phyloP scores from a whole-genome alignment of 1,140 invertebrate species.

The Latrodectus geometricus region DNA sequence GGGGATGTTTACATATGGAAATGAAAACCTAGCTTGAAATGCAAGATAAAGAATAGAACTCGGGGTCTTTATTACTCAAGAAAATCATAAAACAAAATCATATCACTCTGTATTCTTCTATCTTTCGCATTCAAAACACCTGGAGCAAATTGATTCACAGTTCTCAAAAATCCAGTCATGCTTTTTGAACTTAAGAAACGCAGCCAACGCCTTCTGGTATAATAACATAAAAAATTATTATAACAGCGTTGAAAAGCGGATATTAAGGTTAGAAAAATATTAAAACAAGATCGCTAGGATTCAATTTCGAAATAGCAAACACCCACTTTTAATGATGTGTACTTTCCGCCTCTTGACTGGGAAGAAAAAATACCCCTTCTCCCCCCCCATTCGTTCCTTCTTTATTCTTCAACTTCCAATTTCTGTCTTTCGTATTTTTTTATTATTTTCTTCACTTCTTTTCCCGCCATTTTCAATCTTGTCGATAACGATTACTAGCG shows the following conservation, averaged over 20 bases:
- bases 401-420: not conserved
- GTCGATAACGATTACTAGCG: slow-evolving; percentile 7
- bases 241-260: not conserved
- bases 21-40: too few species aligned
- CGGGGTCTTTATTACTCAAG: too few species aligned
- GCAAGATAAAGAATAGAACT: too few species aligned
- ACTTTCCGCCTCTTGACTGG: not conserved
- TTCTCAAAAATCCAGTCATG: not conserved
- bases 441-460: not conserved
- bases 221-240: not conserved
- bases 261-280: slow-evolving; percentile 11
- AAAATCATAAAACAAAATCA: too few species aligned
- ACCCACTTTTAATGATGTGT: slow-evolving; percentile 26
- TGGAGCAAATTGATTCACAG: not conserved
- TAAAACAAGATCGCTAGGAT: slow-evolving; percentile 13
- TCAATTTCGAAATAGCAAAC: slow-evolving; percentile 17
- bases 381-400: not conserved
- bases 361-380: not conserved
- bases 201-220: not conserved
- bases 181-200: not conserved
- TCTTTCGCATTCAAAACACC: not conserved
- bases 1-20: too few species aligned
- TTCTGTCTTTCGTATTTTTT: not conserved
- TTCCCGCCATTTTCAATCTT: not conserved
- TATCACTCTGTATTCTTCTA: too few species aligned